phyloP scores from a whole-genome alignment of 2,113 vertebrate genomes.

The Psephotus haematonotus region DNA sequence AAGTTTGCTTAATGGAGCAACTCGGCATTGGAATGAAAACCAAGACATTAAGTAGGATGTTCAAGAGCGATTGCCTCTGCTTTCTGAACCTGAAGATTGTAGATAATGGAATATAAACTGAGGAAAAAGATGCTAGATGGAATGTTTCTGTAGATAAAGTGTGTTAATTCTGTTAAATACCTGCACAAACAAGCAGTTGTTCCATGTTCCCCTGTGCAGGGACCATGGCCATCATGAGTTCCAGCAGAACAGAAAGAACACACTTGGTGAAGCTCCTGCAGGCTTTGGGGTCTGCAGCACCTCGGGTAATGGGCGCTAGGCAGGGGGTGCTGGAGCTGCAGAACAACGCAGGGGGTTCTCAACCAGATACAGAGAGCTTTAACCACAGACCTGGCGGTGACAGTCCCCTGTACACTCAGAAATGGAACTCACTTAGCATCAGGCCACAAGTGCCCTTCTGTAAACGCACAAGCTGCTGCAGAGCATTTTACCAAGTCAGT shows the following conservation, averaged over 20 bases:
- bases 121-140: not conserved
- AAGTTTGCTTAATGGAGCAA: not conserved
- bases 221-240: accelerated
- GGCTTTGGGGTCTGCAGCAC: accelerated
- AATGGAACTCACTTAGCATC: not conserved
- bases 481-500: accelerated
- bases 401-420: not conserved
- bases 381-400: not conserved
- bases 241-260: not conserved
- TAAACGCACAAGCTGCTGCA: not conserved
- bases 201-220: not conserved
- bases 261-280: accelerated
- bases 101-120: not conserved
- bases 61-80: not conserved
- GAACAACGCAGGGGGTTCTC: not conserved
- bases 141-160: not conserved
- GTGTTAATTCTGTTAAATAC: not conserved
- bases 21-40: not conserved
- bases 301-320: not conserved
- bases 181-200: not conserved
- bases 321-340: not conserved
- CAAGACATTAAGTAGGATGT: not conserved
- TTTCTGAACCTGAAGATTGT: not conserved
- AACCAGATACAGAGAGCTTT: accelerated
- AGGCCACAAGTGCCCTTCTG: not conserved